These are phyloP conservation scores for Acipenser transmontanus DNA, from an alignment of 2,797 vertebrate genomes.

Conservation along the genomic window DNA sequence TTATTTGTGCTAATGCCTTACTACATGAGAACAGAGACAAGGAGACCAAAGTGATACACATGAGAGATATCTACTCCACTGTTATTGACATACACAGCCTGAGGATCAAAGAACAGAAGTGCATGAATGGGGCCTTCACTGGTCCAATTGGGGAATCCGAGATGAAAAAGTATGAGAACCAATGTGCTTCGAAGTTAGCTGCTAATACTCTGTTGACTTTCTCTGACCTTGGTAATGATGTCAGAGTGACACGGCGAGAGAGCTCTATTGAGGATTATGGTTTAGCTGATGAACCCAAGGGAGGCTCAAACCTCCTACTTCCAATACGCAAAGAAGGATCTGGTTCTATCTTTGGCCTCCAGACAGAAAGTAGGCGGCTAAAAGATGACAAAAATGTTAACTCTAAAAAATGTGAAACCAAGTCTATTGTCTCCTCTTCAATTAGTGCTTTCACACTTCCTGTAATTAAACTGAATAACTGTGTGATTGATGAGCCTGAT, in stretches of 20 bases:
- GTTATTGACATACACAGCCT: constrained; percentile 94
- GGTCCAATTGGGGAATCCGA: constrained; percentile 58
- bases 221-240: constrained; percentile 49
- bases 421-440: constrained; percentile 92
- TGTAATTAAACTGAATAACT: constrained; percentile 97
- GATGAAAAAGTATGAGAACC: constrained; percentile 51
- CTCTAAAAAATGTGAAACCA: constrained; percentile 76
- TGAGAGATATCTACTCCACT: constrained; percentile 97
- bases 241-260: constrained; percentile 49
- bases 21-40: constrained; percentile 95
- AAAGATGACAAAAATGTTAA: constrained; percentile 54
- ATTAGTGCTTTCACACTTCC: constrained; percentile 92
- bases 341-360: constrained; percentile 60
- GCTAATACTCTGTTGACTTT: constrained; percentile 73
- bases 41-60: constrained; percentile 95
- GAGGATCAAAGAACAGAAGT: constrained; percentile 78
- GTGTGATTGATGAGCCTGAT: constrained; percentile 90
- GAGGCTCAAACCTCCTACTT: constrained; percentile 63
- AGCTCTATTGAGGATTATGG: constrained; percentile 71
- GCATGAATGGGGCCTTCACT: constrained; percentile 55
- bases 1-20: constrained; percentile 95
- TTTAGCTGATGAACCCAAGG: constrained; percentile 63
- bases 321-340: constrained; percentile 69
- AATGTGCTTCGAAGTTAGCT: constrained; percentile 62
- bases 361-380: constrained; percentile 47